These are phyloP conservation scores for Cactoblastis cactorum DNA, from an alignment of 2,888 invertebrate species.

Conservation along the genomic window DNA sequence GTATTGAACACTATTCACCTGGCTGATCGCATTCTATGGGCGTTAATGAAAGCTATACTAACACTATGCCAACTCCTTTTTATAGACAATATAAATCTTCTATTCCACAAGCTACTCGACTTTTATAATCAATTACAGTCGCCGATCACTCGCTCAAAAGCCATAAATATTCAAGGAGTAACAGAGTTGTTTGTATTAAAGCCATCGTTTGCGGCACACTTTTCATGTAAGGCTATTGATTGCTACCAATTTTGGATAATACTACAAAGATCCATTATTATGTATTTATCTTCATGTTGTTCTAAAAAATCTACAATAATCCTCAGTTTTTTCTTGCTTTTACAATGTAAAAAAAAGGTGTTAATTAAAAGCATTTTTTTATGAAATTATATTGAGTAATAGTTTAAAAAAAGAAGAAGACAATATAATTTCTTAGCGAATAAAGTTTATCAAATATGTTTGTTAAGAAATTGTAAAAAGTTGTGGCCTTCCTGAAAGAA, in stretches of 20 bases:
- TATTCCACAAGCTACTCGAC: slow-evolving; percentile 55
- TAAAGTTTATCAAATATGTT: too few relatives aligned
- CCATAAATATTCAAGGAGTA: slow-evolving; percentile 61
- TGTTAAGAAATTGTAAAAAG: too few relatives aligned
- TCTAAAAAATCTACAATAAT: too few relatives aligned
- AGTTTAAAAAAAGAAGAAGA: too few relatives aligned
- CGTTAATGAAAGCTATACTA: neutral
- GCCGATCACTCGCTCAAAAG: slow-evolving; percentile 51
- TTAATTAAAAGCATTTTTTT: too few relatives aligned
- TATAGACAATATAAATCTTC: slow-evolving; percentile 61
- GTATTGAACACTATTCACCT: neutral
- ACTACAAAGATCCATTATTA: neutral
- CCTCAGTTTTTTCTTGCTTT: too few relatives aligned
- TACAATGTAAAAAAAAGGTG: too few relatives aligned
- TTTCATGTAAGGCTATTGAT: slow-evolving; percentile 59
- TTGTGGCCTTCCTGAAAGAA: too few relatives aligned
- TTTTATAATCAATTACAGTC: slow-evolving; percentile 71
- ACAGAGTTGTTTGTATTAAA: slow-evolving; percentile 49
- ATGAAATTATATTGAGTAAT: too few relatives aligned
- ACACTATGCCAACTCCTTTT: slow-evolving; percentile 34
- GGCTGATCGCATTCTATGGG: neutral
- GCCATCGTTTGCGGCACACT: slow-evolving; percentile 45
- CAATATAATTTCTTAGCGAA: too few relatives aligned
- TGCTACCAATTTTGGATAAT: slow-evolving; percentile 34
- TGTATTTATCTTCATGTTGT: neutral